Base-by-base conservation (phyloP, 2,113 vertebrate species). In the Myocastor coypus region DNA sequence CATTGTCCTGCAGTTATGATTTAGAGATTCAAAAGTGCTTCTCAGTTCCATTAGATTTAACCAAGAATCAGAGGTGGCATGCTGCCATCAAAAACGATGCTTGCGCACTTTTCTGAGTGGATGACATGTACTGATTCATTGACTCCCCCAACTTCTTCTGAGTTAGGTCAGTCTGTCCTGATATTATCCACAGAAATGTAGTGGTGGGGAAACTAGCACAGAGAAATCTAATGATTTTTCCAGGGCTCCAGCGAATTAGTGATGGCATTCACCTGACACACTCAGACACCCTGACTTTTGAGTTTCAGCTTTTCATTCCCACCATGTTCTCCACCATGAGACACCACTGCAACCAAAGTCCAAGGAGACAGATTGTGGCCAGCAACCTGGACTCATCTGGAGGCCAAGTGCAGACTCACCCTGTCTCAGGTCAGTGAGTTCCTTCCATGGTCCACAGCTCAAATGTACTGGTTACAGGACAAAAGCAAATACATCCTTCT, bases 361-460 rank as follows among this genome's bases (percentile, higher is more conserved):
- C n/a, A 59, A 52, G 11, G 28, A 94, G 28, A 37, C 28, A 75
- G 0, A 0, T 0, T n/a, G 26, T 4, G 19, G 2, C 5, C 80
- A 37, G 22, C 14, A 78, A 37, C 55, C 9, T 37, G 26, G 52
- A 24, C 57, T 61, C 26, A 4, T 34, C 63, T 66, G 75, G 63
- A 82, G 64, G n/a, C 26, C 5, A 30, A 57, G 34, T 30, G 5
- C 19, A 64, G 24, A n/a, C 22, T 19, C 1, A 14, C 16, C 11
- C 5, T 26, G 6, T 52, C 50, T 92, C 37, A 16, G 37, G 20
- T 19, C 37, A 52, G 0, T n/a, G 61, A 24, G 7, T 46, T 83
- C 1, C 59, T 83, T 68, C 37, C 26, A 19, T 68, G 5, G 9
- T 52, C 37, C 69, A 2, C 59, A 34, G 28, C 11, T 84, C n/a